Conservation (phyloP, 2,888 invertebrate genomes). For the Argyresthia goedartella region DNA sequence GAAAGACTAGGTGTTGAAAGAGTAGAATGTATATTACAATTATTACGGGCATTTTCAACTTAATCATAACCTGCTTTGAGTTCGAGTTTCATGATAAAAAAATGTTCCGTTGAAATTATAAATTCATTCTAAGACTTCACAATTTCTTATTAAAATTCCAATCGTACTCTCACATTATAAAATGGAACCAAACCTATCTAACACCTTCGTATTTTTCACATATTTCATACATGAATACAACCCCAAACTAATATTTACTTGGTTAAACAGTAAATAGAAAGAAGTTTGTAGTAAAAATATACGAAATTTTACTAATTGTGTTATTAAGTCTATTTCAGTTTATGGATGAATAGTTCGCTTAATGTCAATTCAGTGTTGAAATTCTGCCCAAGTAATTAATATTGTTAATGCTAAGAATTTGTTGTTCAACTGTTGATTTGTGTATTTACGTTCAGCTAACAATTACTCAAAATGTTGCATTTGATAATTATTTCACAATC, state of each 20-base stretch:
- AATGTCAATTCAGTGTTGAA: too few relatives aligned
- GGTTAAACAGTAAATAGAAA: too few relatives aligned
- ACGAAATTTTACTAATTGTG: too few relatives aligned
- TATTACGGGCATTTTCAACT: neutral
- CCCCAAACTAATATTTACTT: neutral
- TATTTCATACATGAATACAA: neutral
- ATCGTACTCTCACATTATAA: neutral
- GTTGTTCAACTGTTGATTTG: neutral
- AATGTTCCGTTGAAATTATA: too few relatives aligned
- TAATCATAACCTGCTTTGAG: neutral
- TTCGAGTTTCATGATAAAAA: neutral
- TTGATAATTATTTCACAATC: constrained; percentile 2
- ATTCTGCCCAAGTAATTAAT: too few relatives aligned
- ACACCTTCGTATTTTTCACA: neutral
- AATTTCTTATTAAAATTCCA: too few relatives aligned
- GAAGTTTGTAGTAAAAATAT: too few relatives aligned
- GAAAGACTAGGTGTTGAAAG: constrained; percentile 37
- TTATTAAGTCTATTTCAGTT: too few relatives aligned
- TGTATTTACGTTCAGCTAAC: neutral
- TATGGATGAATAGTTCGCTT: too few relatives aligned
- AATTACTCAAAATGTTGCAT: constrained; percentile 1
- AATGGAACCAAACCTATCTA: neutral
- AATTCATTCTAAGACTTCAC: too few relatives aligned
- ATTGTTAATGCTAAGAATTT: neutral
- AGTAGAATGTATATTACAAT: constrained; percentile 1